Conservation (phyloP, 1,140 invertebrate genomes). For the Calephelis virginiensis region DNA sequence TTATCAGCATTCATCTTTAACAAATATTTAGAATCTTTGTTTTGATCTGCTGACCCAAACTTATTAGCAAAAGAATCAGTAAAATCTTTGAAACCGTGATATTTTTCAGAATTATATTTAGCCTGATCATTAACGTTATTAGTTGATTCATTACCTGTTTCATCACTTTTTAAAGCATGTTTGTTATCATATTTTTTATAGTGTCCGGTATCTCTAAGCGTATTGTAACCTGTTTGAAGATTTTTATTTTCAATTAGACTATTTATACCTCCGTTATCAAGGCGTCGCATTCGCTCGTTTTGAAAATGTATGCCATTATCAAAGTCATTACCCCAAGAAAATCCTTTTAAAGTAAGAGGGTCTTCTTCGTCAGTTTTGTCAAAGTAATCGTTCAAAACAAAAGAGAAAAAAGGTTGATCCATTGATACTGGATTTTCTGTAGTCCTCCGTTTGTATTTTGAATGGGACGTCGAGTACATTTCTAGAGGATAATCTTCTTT, state of each 20-base stretch:
- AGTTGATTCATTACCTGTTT: conserved; percentile 35
- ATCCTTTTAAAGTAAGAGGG: conserved; percentile 45
- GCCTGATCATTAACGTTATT: conserved; percentile 28
- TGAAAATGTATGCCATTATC: conserved; percentile 37
- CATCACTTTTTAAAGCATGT: conserved; percentile 21
- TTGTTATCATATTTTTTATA: conserved; percentile 15
- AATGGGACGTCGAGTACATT: conserved; percentile 11
- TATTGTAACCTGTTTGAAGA: not conserved
- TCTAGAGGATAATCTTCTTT: conserved; percentile 33
- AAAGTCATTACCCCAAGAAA: conserved; percentile 51
- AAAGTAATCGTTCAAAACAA: conserved; percentile 57
- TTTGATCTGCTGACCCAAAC: conserved; percentile 51
- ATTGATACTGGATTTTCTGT: conserved; percentile 53
- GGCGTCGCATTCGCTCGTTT: conserved; percentile 22
- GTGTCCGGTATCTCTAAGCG: not conserved
- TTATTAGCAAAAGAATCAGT: conserved; percentile 54
- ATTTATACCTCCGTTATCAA: conserved; percentile 5
- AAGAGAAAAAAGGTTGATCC: conserved; percentile 56
- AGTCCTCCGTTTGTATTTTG: conserved; percentile 24
- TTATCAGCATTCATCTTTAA: conserved; percentile 70
- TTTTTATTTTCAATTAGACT: conserved; percentile 22
- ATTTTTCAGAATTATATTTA: conserved; percentile 35
- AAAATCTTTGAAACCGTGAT: conserved; percentile 55
- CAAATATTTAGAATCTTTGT: conserved; percentile 42
- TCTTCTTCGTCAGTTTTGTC: conserved; percentile 56